Conservation (phyloP, 2,113 vertebrate species). For the Lipophrys pholis region DNA sequence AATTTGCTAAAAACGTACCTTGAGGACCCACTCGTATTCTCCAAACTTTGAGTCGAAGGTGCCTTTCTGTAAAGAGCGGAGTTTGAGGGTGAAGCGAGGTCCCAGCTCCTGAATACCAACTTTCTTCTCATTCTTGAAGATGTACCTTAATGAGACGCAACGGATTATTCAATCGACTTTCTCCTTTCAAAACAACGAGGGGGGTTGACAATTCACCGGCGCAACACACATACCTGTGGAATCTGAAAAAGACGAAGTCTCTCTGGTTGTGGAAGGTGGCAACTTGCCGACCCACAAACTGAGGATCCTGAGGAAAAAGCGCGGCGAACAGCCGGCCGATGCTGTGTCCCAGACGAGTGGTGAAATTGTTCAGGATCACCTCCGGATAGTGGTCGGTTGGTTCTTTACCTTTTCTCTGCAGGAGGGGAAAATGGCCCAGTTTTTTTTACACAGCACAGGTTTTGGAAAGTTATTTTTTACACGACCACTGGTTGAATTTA, state of each 20-base stretch:
- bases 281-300: slow-evolving; percentile 95
- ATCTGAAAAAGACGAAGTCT: slow-evolving; percentile 98
- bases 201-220: no score
- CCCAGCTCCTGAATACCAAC: slow-evolving; percentile 98
- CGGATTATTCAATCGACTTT: background rate
- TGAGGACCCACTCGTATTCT: slow-evolving; percentile 98
- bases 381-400: slow-evolving; percentile 93
- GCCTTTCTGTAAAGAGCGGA: slow-evolving; percentile 96
- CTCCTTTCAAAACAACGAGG: no score
- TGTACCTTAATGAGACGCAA: slow-evolving; percentile 82
- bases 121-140: slow-evolving; percentile 97
- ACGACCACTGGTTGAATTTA: no score
- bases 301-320: slow-evolving; percentile 94
- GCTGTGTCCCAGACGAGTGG: slow-evolving; percentile 92
- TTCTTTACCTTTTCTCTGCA: slow-evolving; percentile 91
- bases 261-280: slow-evolving; percentile 98
- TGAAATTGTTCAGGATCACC: slow-evolving; percentile 97
- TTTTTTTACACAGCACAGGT: no score
- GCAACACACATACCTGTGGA: slow-evolving; percentile 88
- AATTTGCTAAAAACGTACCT: slow-evolving; percentile 82
- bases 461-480: no score
- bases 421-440: background rate
- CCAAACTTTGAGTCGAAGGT: slow-evolving; percentile 99
- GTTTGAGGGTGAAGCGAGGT: slow-evolving; percentile 96
- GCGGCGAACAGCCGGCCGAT: slow-evolving; percentile 94